phyloP scores from a whole-genome alignment of 1,140 invertebrate species.

The Macrocentrus cingulum region DNA sequence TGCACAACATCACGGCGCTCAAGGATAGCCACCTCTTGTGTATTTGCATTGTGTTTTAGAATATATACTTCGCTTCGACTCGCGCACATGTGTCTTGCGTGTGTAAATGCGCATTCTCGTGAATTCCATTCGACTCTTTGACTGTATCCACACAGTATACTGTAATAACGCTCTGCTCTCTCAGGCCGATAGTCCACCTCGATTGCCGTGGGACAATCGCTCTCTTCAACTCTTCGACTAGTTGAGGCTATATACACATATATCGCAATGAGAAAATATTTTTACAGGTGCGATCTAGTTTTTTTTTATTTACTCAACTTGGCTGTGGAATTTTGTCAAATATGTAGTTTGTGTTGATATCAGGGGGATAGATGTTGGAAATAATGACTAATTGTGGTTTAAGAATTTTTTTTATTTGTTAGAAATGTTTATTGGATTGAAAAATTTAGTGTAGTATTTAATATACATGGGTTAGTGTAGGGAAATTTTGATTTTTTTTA shows the following conservation, averaged over 20 bases:
- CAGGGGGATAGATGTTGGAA: too few species aligned
- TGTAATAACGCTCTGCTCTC: neutral
- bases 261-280: too few species aligned
- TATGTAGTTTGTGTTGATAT: too few species aligned
- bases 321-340: too few species aligned
- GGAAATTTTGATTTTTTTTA: too few species aligned
- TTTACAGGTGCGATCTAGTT: too few species aligned
- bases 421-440: too few species aligned
- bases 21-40: conserved; percentile 34
- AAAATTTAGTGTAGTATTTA: too few species aligned
- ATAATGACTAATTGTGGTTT: too few species aligned
- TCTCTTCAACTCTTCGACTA: neutral
- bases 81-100: neutral
- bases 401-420: too few species aligned
- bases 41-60: conserved; percentile 46
- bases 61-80: conserved; percentile 14
- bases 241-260: neutral
- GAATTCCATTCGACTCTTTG: neutral
- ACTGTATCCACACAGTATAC: neutral
- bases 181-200: neutral
- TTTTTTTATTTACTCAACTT: too few species aligned
- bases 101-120: conserved; percentile 8
- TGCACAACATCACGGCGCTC: conserved; percentile 11
- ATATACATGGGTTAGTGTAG: too few species aligned
- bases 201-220: neutral